Base-by-base conservation (phyloP, 2,888 invertebrate genomes). In the Heptascelio sp. region DNA sequence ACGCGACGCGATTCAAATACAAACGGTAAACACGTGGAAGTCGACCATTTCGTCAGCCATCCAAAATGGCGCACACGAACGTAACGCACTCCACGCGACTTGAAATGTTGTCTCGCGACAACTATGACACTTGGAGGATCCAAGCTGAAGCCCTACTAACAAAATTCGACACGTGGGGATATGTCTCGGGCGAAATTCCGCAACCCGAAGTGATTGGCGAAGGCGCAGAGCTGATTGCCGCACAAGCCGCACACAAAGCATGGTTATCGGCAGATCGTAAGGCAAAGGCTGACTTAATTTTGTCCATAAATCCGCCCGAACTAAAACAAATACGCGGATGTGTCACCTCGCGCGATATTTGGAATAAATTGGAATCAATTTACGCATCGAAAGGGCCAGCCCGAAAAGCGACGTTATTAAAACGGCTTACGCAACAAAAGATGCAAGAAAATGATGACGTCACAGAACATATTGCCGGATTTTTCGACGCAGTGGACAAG, bases 401-500 rank as follows among this genome's bases (percentile, higher is more conserved):
- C 1, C 21, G 70, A 4, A 70, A 70, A 49, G 57, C 70, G 2
- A 70, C 49, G 6, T 15, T 57, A 1, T 19, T 70, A 8, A 49
- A 70, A 43, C 43, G 23, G 25, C 37, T 70, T 3, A 37, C 40
- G 3, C 25, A 26, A n/a, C 72, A 60, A 1, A 72, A 59, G 21
- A 72, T 60, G 60, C 2, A 34, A 2, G 71, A 71, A 3, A 23
- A 51, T 1, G 51, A 46, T 13, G 60, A 60, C 51, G 21, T 51
- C 6, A 43, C 34, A 1, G 72, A 49, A 5, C 72, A 72, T 25
- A 15, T 72, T 2, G 0, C n/a, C 1, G 26, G 40, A 2, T 79
- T 75, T 21, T 73, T 65, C 19, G 83, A 76, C 59, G 59, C 67
- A 9, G 75, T 83, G 9, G 81, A 80, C 40, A 80, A 80, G 30